Evolutionary conservation across 2,797 vertebrate species (phyloP).

Genomic region (Lophotriccus pileatus): DNA sequence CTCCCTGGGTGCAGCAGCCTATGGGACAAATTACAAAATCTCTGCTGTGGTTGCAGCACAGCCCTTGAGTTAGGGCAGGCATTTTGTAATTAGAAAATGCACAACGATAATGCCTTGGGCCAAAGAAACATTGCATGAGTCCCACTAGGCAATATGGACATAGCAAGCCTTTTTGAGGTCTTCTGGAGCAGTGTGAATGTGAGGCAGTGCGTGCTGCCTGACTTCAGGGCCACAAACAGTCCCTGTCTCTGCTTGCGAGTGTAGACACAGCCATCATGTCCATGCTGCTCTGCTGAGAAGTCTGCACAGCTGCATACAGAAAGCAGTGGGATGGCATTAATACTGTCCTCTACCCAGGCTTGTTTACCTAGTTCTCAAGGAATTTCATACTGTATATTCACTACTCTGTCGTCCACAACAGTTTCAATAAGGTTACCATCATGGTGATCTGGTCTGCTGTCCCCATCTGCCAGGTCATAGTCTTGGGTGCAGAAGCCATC

Average conservation of each 20-base stretch:
- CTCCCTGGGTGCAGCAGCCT: background rate
- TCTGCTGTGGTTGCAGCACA: background rate
- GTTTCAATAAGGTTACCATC: background rate
- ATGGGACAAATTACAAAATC: background rate
- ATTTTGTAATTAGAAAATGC: background rate
- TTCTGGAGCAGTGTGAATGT: background rate
- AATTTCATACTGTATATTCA: background rate
- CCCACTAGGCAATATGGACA: background rate
- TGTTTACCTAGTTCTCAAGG: background rate
- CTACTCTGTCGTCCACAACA: background rate
- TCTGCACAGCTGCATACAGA: fast-evolving
- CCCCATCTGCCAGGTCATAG: background rate
- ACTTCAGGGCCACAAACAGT: background rate
- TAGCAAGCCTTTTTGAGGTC: background rate
- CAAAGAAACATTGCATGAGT: background rate
- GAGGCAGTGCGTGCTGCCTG: background rate
- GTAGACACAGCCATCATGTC: background rate
- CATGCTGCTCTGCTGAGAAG: background rate
- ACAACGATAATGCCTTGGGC: background rate
- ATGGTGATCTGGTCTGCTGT: background rate
- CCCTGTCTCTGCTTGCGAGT: background rate
- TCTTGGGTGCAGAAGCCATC: background rate
- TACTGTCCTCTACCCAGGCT: background rate
- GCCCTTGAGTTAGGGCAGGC: background rate
- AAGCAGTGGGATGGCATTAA: background rate